These are phyloP conservation scores for Heliothis virescens DNA, from an alignment of 1,140 invertebrate genomes.

Conservation along the genomic window DNA sequence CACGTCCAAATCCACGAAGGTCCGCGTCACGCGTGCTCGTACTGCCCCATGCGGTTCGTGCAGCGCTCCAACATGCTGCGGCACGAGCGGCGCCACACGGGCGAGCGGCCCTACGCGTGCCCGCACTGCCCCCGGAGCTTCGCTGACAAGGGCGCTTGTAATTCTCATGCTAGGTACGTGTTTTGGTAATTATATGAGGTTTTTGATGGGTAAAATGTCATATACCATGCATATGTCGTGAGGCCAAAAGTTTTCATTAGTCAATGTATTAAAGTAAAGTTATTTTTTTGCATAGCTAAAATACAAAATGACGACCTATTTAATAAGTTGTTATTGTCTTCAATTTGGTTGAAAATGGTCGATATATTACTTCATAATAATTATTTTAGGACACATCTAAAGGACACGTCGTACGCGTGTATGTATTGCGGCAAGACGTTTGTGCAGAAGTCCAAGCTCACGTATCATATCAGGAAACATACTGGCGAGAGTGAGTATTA, in stretches of 20 bases:
- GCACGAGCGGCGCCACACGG: constrained; percentile 86
- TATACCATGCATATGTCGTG: no score
- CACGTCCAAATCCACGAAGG: constrained; percentile 87
- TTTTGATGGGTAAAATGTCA: no score
- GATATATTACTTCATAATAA: not conserved
- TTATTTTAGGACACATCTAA: constrained; percentile 84
- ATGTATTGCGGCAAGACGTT: constrained; percentile 87
- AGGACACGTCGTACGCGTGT: constrained; percentile 84
- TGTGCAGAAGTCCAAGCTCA: constrained; percentile 83
- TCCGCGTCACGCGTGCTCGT: constrained; percentile 86
- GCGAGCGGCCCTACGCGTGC: constrained; percentile 87
- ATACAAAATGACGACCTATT: no score
- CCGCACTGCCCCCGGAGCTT: constrained; percentile 85
- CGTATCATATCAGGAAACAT: constrained; percentile 82
- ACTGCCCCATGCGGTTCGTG: constrained; percentile 87
- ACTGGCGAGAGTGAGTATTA: constrained; percentile 80
- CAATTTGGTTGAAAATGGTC: no score
- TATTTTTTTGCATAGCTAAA: no score
- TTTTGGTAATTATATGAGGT: no score
- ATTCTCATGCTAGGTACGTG: constrained; percentile 83
- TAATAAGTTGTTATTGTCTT: no score
- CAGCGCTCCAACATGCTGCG: constrained; percentile 87
- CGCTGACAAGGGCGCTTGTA: constrained; percentile 87
- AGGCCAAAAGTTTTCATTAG: no score
- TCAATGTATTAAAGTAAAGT: no score